Percentiles rank a stretch among this genome's conserved stretches.
Evolutionary conservation across 2,888 invertebrate species (phyloP).

Genomic region (Diplazon laetatorius): DNA sequence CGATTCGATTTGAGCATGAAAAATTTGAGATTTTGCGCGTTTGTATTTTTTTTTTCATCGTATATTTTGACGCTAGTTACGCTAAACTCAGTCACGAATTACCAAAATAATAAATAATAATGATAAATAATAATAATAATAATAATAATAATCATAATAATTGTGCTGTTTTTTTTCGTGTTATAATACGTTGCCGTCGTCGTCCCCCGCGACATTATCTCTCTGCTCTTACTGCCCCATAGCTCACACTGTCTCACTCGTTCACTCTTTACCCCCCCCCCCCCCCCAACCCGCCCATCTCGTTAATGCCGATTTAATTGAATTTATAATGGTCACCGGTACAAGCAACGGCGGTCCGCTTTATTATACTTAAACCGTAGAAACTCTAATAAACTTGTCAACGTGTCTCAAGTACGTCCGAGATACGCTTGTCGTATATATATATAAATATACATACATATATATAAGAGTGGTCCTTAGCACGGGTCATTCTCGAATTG

Average conservation of each 20-base stretch:
- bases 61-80: not conserved
- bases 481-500: too few relatives aligned
- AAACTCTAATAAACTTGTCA: slow-evolving; percentile 61
- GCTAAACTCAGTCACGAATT: slow-evolving; percentile 21
- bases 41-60: not conserved
- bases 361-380: slow-evolving; percentile 7
- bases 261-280: slow-evolving; percentile 13
- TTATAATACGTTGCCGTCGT: slow-evolving; percentile 52
- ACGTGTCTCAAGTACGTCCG: slow-evolving; percentile 44
- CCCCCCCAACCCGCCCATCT: slow-evolving; percentile 9
- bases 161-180: slow-evolving; percentile 45
- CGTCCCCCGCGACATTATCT: slow-evolving; percentile 42
- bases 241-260: slow-evolving; percentile 45
- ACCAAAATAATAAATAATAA: too few relatives aligned
- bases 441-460: too few relatives aligned
- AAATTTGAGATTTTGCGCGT: not conserved
- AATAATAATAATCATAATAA: too few relatives aligned
- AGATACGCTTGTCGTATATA: too few relatives aligned
- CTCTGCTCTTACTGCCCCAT: slow-evolving; percentile 51
- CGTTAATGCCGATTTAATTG: slow-evolving; percentile 58
- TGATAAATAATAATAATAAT: too few relatives aligned
- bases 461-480: too few relatives aligned
- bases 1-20: not conserved
- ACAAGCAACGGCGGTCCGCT: slow-evolving; percentile 11
- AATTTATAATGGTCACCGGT: slow-evolving; percentile 50